A percentile compares a stretch with the other conserved stretches of the same genome.
Evolutionary conservation across 2,797 vertebrate species (phyloP).

Genomic region (Gobio occitaniae): DNA sequence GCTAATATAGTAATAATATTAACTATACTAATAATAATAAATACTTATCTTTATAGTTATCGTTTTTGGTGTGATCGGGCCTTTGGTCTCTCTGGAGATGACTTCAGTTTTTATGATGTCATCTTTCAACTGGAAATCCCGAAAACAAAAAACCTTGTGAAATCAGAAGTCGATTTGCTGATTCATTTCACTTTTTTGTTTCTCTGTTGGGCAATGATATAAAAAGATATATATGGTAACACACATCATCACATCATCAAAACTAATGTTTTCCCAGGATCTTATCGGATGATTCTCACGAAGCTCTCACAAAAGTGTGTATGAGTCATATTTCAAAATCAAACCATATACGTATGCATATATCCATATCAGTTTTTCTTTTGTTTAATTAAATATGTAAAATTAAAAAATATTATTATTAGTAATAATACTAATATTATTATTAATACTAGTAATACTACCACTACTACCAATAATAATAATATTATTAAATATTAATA

Average conservation of each 20-base stretch:
- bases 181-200: neutral
- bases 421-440: neutral
- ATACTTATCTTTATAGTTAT: neutral
- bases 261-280: neutral
- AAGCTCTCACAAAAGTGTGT: neutral
- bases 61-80: neutral
- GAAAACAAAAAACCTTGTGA: neutral
- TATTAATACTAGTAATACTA: neutral
- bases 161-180: neutral
- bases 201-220: neutral
- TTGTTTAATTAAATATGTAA: neutral
- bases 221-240: neutral
- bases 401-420: neutral
- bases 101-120: conserved; percentile 12
- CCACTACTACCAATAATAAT: neutral
- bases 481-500: too few species aligned
- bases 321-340: neutral
- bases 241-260: neutral
- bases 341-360: neutral
- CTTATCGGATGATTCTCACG: neutral
- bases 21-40: too few species aligned
- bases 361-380: neutral
- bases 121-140: neutral
- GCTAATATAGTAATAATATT: neutral
- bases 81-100: neutral